Evolutionary conservation across 2,888 invertebrate species (phyloP), one percentile per base, ranked within the genome.

Genomic region (Boloria euphrosyne): DNA sequence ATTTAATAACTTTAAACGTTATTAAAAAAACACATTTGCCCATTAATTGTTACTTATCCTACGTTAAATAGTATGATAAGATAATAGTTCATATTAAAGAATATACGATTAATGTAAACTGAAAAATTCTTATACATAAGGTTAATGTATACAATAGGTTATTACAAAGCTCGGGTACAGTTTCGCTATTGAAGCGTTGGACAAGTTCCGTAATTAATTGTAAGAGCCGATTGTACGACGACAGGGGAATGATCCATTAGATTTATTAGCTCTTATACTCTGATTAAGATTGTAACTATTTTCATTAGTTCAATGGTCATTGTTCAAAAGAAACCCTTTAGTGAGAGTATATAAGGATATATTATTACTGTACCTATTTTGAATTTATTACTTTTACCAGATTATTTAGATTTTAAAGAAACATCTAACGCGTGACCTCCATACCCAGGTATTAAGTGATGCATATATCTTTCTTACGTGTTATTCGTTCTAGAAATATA

Each of bases 141-240:
- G n/a, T n/a, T n/a, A n/a, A n/a, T n/a, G n/a, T n/a, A n/a, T n/a
- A n/a, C n/a, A 58, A 66, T 38, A 66, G 57, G 50, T 66, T 61
- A 63, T 69, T 67, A 59, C 58, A 69, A 65, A 64, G 70, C 61
- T 66, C 54, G 53, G 69, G 58, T 70, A 62, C 69, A 61, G 67
- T 71, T 72, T 71, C 70, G 64, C 63, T 72, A 70, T 61, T 65
- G 67, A 70, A 70, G 67, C 65, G 66, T 72, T 74, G 71, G 71
- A 72, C 77, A 71, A 75, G 76, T 72, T 74, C 74, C 72, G 75
- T 77, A 76, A 78, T 78, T 78, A 76, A 78, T 78, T 76, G 74
- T 75, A 71, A 73, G 73, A 74, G 71, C 68, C 73, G 74, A 76
- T 76, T 70, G 73, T 75, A 69, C 73, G 76, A 71, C 74, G 74